phyloP scores from a whole-genome alignment of 2,113 vertebrate species.

The Pelecanoides urinatrix region DNA sequence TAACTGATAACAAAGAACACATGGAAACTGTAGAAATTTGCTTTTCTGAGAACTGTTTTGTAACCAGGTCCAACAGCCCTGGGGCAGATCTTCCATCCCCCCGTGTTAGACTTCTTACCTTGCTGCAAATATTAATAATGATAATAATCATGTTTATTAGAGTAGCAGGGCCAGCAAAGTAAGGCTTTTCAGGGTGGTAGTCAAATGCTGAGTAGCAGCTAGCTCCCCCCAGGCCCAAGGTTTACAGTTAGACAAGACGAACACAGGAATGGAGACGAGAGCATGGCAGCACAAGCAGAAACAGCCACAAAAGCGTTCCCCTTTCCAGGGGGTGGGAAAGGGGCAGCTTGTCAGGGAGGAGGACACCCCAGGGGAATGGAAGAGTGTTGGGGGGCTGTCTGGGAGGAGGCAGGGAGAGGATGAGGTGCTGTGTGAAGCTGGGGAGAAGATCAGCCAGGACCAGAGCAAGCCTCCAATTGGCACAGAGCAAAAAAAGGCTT shows the following conservation, averaged over 20 bases:
- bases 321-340: not conserved
- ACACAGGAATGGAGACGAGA: not conserved
- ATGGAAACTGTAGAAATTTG: not conserved
- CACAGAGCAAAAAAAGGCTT: not conserved
- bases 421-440: not conserved
- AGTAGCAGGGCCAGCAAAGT: not conserved
- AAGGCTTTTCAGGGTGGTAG: not conserved
- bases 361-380: not conserved
- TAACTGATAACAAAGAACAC: not conserved
- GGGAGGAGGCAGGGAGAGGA: not conserved
- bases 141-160: not conserved
- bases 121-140: not conserved
- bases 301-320: not conserved
- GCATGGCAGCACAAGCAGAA: not conserved
- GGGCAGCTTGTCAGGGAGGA: not conserved
- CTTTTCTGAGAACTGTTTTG: not conserved
- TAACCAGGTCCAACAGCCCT: not conserved
- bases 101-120: not conserved
- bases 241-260: not conserved
- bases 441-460: not conserved
- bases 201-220: not conserved
- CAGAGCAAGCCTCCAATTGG: not conserved
- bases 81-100: not conserved
- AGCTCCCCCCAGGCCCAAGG: not conserved
- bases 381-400: fast-evolving